Evolutionary conservation across 2,113 vertebrate species (phyloP).

Genomic region (Takifugu flavidus): DNA sequence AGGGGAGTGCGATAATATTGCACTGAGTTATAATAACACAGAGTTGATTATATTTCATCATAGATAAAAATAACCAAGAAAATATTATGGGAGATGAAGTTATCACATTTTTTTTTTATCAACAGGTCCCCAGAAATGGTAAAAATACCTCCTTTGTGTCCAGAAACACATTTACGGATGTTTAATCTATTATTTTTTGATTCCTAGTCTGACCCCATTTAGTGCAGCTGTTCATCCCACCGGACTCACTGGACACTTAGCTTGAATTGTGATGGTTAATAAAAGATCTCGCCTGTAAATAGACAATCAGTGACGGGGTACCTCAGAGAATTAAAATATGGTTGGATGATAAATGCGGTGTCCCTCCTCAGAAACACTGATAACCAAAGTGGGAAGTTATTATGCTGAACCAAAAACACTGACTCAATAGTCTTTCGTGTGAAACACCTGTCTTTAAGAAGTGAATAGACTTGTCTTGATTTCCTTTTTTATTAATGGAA

Average conservation of each 20-base stretch:
- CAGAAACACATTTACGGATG: constrained; percentile 14
- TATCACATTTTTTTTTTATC: not conserved
- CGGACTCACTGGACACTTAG: constrained; percentile 12
- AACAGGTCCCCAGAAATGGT: too few relatives aligned
- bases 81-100: constrained; percentile 7
- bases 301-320: constrained; percentile 1
- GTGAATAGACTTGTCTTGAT: too few relatives aligned
- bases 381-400: too few relatives aligned
- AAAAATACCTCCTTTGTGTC: constrained; percentile 22
- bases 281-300: constrained; percentile 21
- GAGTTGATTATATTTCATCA: too few relatives aligned
- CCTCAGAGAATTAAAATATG: not conserved
- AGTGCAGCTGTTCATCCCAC: constrained; percentile 24
- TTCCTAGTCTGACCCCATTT: constrained; percentile 23
- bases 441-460: not conserved
- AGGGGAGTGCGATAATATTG: too few relatives aligned
- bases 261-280: constrained; percentile 16
- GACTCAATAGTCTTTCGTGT: not conserved
- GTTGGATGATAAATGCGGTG: constrained; percentile 5
- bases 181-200: constrained; percentile 11
- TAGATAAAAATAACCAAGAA: not conserved
- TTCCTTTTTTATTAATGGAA: too few relatives aligned
- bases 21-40: too few relatives aligned
- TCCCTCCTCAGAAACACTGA: not conserved
- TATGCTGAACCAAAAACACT: too few relatives aligned